Base-by-base conservation (phyloP, 2,888 invertebrate species). In the Himalopsyche anomala region DNA sequence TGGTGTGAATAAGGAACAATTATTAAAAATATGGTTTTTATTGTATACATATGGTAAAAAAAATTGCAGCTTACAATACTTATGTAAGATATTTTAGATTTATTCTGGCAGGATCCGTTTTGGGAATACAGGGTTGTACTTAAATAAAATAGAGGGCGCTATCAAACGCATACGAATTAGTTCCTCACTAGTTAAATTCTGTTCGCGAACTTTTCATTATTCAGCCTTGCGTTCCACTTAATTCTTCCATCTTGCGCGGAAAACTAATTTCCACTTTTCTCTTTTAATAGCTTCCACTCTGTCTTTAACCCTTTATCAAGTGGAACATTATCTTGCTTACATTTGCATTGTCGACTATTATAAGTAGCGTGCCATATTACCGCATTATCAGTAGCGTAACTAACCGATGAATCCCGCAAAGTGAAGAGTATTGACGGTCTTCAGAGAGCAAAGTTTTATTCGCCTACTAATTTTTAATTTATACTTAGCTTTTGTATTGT, bases 181-280 rank as follows among this genome's bases (percentile, higher is more conserved):
- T 74, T 74, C 5, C 36, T 74, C 74, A 74, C 74, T 74, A 74
- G 74, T 74, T 74, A 38, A 74, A 74, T 83, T 74, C 69, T 45
- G 79, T 54, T 17, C 84, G 54, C 80, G 80, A 84, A 84, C 84
- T 45, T 80, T 36, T 42, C 42, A 74, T 74, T 54, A 74, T 9
- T 38, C 19, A 56, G 69, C 83, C 38, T 40, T 56, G 5, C 40
- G 42, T 56, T 69, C 69, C 17, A 42, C 42, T 83, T 83, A 83
- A 83, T 17, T 83, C 69, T 69, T 36, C 51, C 56, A 38, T 38
- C 36, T 36, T 36, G 69, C 54, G 79, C 51, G 69, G 36, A 74
- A 74, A 83, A 83, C 83, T 83, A 83, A 83, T 83, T 38, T 55
- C 51, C 83, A 38, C 74, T 74, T 74, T 36, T 74, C 62, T 62